phyloP scores from a whole-genome alignment of 2,888 invertebrate genomes.

The Nephrotoma flavescens region DNA sequence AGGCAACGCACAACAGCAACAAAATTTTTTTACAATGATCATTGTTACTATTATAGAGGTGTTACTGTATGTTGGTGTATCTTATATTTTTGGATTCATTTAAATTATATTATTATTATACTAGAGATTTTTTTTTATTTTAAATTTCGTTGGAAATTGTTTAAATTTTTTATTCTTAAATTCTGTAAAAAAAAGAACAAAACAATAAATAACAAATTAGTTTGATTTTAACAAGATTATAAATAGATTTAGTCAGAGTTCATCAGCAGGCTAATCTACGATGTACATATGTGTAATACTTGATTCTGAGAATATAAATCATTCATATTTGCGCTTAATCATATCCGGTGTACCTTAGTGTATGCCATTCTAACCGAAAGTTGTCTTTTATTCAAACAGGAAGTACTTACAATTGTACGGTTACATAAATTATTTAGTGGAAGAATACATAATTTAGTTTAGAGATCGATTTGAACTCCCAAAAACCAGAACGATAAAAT shows the following conservation, averaged over 20 bases:
- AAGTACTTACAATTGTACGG: too few relatives aligned
- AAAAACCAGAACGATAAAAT: too few relatives aligned
- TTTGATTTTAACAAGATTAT: background rate
- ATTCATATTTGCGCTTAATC: background rate
- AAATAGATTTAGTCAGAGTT: background rate
- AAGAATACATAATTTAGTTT: too few relatives aligned
- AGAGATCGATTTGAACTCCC: too few relatives aligned
- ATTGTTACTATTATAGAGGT: background rate
- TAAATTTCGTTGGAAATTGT: background rate
- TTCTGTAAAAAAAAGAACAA: background rate
- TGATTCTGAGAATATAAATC: background rate
- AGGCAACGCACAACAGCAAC: background rate
- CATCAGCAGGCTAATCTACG: background rate
- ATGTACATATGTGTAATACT: background rate
- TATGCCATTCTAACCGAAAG: too few relatives aligned
- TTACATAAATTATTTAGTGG: too few relatives aligned
- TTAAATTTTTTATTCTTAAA: background rate
- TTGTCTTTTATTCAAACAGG: too few relatives aligned
- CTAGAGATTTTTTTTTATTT: background rate
- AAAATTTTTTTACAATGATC: background rate
- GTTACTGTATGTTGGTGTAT: background rate
- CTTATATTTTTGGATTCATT: background rate
- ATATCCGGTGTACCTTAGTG: background rate
- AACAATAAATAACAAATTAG: background rate
- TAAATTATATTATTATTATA: background rate